These are phyloP conservation scores for Chionomys nivalis DNA, from an alignment of 2,113 vertebrate species.

Conservation along the genomic window DNA sequence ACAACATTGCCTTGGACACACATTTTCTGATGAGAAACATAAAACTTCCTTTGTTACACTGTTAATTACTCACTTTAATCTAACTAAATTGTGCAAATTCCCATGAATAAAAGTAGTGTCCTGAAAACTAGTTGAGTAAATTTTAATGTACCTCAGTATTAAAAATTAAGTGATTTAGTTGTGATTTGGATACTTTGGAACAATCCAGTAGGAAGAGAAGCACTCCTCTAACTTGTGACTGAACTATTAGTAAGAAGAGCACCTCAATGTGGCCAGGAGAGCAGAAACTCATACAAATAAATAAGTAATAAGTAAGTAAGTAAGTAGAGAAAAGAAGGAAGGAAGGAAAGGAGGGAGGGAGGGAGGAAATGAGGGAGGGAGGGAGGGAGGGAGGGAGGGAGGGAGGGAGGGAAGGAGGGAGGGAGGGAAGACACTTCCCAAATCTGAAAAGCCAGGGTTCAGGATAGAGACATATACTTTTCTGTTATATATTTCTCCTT, in stretches of 20 bases:
- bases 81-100: conserved; percentile 76
- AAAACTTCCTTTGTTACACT: conserved; percentile 64
- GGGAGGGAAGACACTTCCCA: fast-evolving
- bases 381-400: too few relatives aligned
- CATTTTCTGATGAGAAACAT: conserved; percentile 61
- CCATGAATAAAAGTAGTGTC: conserved; percentile 78
- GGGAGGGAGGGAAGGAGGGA: too few relatives aligned
- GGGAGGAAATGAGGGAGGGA: too few relatives aligned
- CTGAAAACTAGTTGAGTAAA: conserved; percentile 74
- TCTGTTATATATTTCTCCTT: not conserved
- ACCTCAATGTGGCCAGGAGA: not conserved
- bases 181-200: not conserved
- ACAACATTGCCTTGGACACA: conserved; percentile 62
- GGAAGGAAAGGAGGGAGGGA: too few relatives aligned
- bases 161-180: conserved; percentile 40
- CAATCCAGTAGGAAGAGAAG: not conserved
- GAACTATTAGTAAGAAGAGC: not conserved
- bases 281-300: not conserved
- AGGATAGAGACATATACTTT: not conserved
- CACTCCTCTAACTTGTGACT: not conserved
- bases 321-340: too few relatives aligned
- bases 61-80: conserved; percentile 78
- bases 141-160: conserved; percentile 73
- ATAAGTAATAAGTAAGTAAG: too few relatives aligned
- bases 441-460: not conserved